Base-by-base conservation (phyloP, 2,113 vertebrate species). In the Mustela nigripes region DNA sequence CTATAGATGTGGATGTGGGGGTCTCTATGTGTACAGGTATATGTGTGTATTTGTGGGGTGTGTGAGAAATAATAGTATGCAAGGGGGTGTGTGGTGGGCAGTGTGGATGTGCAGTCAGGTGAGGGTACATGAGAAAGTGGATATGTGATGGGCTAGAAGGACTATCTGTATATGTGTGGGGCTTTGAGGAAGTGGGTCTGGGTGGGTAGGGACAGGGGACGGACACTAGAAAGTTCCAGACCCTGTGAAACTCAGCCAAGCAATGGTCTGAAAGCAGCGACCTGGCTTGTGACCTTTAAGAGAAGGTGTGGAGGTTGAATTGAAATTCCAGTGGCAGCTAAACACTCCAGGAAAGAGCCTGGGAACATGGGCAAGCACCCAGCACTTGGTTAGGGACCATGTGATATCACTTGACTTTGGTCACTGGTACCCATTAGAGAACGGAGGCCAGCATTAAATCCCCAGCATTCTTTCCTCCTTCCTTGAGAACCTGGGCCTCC, bases 231-330 rank as follows among this genome's bases (percentile, higher is more conserved):
- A 88, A 92, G 92, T 80, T 50, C 80, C 10, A 28, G 31, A 26
- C 18, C 12, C 48, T 74, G 91, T 2, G 80, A 89, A 96, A 95
- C 26, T 91, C 84, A 96, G 81, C 42, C 62, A 96, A 96, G 36
- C n/a, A 36, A 74, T 84, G 94, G 24, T 74, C 56, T 92, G 73
- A 83, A 71, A 86, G 56, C 78, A 93, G 53, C 86, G 53, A 83
- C 24, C 31, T 83, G 60, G 48, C 56, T 92, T 95, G 90, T 48
- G 50, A 85, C 74, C 63, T 94, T 62, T 62, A 58, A 95, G 53
- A 95, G 78, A 90, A 90, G n/a, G 28, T 96, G 21, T 79, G 45
- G 48, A 53, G 76, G 28, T 80, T 90, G 39, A 94, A 36, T 1
- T 83, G 74, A 80, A 84, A 82, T 95, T 95, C 28, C 26, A 88